Base-by-base conservation (phyloP, 2,797 vertebrate species). In the Clarias laeviceps region DNA sequence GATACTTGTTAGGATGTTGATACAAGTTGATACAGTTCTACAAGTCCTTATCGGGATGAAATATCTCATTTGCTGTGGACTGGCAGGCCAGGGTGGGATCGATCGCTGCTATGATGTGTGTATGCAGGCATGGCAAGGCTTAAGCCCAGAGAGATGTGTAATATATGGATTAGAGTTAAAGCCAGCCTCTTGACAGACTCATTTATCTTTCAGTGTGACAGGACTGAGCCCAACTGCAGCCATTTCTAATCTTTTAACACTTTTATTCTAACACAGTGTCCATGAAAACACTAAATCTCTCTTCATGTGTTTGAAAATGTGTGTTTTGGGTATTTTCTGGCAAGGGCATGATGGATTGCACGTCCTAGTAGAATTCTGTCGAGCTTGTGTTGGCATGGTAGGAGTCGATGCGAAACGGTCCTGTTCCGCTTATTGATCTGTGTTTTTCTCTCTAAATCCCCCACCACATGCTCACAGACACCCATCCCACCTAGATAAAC, bases 161-260 rank as follows among this genome's bases (percentile, higher is more conserved):
- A 92, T 89, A 83, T 91, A 92, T 89, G 91, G 90, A 94, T 95
- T 93, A 93, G 92, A 92, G 93, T 93, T 91, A 70, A 91, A 85
- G 88, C 85, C 76, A 82, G 88, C 89, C 88, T 65, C 82, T 27
- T 86, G 87, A 90, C 87, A 87, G 84, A 83, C 85, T 81, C 91
- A 92, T 95, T 93, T 91, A 93, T 94, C 93, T 93, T 89, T 87
- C 74, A 79, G 84, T 90, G 89, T 93, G 91, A 91, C 91, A 89
- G 90, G 74, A 86, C 85, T 61, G 87, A 89, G 88, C 91, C 85
- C 88, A 88, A 83, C 69, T 50, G 74, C 83, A 72, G 88, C 76
- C 89, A 91, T 85, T 79, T 90, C 88, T 87, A 86, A 82, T 89
- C 76, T 86, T 89, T 92, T 91, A 91, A 90, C 85, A 87, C 90